These are phyloP conservation scores for Plodia interpunctella DNA, from an alignment of 1,140 invertebrate genomes.

Conservation along the genomic window DNA sequence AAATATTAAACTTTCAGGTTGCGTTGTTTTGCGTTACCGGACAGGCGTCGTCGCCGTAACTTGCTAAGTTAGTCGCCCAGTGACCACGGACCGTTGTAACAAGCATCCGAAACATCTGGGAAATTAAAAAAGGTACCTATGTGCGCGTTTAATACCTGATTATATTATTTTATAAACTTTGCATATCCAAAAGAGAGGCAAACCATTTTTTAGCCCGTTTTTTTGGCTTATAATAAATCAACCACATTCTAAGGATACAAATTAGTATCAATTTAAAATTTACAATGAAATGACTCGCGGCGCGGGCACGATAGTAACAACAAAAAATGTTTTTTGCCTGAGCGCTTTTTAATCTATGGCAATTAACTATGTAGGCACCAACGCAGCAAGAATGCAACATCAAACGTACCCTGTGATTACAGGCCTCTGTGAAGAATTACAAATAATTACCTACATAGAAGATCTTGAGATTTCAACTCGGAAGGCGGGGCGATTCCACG, in stretches of 20 bases:
- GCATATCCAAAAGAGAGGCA: too few species aligned
- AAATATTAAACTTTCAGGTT: too few species aligned
- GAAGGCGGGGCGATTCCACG: constrained; percentile 39
- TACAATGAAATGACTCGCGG: not conserved
- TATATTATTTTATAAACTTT: too few species aligned
- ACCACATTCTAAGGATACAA: not conserved
- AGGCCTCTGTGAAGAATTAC: constrained; percentile 39
- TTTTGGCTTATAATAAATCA: not conserved
- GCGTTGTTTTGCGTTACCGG: too few species aligned
- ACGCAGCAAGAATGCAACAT: constrained; percentile 27
- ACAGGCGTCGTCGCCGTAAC: too few species aligned
- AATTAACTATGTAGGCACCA: not conserved
- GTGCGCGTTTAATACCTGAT: too few species aligned
- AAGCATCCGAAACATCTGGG: too few species aligned
- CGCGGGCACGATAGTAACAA: not conserved
- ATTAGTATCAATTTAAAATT: constrained; percentile 1
- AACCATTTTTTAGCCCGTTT: too few species aligned
- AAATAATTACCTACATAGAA: constrained; percentile 44
- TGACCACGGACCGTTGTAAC: too few species aligned
- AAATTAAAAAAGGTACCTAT: too few species aligned
- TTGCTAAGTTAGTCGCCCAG: too few species aligned
- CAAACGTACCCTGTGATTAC: constrained; percentile 56
- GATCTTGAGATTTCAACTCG: constrained; percentile 21
- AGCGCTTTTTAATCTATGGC: constrained; percentile 5
- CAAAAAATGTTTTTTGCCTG: constrained; percentile 4